These are phyloP conservation scores for Melikaiella ostensackeni DNA, from an alignment of 2,888 invertebrate genomes.

Conservation along the genomic window DNA sequence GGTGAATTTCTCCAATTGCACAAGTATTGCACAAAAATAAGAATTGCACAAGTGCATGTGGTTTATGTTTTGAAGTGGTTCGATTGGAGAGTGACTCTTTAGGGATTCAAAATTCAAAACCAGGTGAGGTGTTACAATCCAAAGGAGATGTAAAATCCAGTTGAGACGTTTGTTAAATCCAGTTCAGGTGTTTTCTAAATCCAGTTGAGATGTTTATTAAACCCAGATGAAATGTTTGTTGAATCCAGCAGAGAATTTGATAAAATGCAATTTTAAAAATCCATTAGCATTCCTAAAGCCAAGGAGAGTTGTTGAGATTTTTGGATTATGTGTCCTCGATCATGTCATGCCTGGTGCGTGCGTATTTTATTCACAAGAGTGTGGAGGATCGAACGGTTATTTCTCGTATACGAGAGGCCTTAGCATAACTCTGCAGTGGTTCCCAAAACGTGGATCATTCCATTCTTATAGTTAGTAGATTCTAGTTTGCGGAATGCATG, in stretches of 20 bases:
- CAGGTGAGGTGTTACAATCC: conserved; percentile 10
- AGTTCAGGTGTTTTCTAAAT: background rate
- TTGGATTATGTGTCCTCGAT: conserved; percentile 17
- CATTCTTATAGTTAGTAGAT: background rate
- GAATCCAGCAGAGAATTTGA: background rate
- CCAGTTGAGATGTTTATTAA: background rate
- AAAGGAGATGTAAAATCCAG: background rate
- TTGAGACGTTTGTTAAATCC: background rate
- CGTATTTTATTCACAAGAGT: conserved; percentile 4
- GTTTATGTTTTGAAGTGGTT: conserved; percentile 17
- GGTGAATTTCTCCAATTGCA: background rate
- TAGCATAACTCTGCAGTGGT: conserved; percentile 38
- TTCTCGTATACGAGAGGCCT: conserved; percentile 16
- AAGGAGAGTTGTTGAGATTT: background rate
- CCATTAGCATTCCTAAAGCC: background rate
- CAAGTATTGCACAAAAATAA: too few relatives aligned
- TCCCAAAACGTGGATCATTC: conserved; percentile 27
- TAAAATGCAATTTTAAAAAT: background rate
- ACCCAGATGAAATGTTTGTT: background rate
- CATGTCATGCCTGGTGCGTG: conserved; percentile 20
- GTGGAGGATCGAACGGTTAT: conserved; percentile 19
- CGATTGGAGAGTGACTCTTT: background rate
- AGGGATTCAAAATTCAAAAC: background rate
- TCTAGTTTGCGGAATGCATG: background rate
- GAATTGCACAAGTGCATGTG: too few relatives aligned